Conservation (phyloP, 2,888 invertebrate species). For the Cheilosia soror region DNA sequence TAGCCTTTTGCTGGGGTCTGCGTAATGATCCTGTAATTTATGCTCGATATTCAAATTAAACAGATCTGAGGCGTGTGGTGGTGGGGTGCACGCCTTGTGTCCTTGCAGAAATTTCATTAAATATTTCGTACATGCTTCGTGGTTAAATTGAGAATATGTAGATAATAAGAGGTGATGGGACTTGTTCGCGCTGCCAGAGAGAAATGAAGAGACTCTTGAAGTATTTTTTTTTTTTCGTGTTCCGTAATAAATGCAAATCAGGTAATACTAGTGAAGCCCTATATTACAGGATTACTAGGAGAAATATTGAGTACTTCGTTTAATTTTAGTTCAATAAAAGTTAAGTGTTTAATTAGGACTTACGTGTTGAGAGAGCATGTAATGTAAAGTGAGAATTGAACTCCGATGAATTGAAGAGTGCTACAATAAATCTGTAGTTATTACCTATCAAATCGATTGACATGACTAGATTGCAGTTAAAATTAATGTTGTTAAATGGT, state of each 20-base stretch:
- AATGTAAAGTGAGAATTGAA: slow-evolving; percentile 32
- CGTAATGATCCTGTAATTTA: slow-evolving; percentile 68
- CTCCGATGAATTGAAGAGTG: not conserved
- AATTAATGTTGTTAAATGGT: not conserved
- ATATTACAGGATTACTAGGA: slow-evolving; percentile 50
- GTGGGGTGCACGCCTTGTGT: slow-evolving; percentile 15
- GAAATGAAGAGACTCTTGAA: slow-evolving; percentile 17
- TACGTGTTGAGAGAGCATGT: not conserved
- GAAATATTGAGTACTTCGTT: slow-evolving; percentile 44
- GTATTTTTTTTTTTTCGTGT: slow-evolving; percentile 10
- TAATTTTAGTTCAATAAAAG: slow-evolving; percentile 35
- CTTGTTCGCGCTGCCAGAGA: slow-evolving; percentile 34
- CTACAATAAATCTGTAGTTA: not conserved
- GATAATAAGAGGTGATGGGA: slow-evolving; percentile 51
- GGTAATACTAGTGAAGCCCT: slow-evolving; percentile 53
- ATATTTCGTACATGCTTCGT: slow-evolving; percentile 60
- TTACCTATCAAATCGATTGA: not conserved
- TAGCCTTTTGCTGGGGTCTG: slow-evolving; percentile 18
- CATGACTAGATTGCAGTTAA: not conserved
- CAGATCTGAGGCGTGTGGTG: slow-evolving; percentile 57
- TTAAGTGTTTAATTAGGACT: slow-evolving; percentile 29
- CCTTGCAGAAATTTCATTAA: slow-evolving; percentile 60
- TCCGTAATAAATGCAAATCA: slow-evolving; percentile 64
- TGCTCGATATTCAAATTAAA: slow-evolving; percentile 72
- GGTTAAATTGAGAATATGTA: slow-evolving; percentile 58